A percentile compares a stretch with the other conserved stretches of the same genome.
These are phyloP conservation scores for Merops nubicus DNA, from an alignment of 2,113 vertebrate genomes.

Conservation along the genomic window DNA sequence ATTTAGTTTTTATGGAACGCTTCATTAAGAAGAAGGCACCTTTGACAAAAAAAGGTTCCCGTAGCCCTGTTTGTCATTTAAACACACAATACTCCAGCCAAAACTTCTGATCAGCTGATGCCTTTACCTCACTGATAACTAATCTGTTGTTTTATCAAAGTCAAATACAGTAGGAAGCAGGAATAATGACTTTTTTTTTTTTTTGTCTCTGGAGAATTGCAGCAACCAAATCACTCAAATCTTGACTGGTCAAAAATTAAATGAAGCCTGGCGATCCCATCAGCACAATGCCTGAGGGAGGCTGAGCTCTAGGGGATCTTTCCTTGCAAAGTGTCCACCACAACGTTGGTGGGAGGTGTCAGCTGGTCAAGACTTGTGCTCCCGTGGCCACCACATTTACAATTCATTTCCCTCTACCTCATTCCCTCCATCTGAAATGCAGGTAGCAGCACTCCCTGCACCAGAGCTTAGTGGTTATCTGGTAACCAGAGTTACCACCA, in stretches of 20 bases:
- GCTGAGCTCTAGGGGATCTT: background rate
- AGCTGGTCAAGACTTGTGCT: background rate
- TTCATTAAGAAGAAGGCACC: background rate
- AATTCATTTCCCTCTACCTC: too few species aligned
- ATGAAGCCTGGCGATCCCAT: background rate
- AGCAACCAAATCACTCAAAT: background rate
- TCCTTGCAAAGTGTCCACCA: background rate
- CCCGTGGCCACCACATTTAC: background rate
- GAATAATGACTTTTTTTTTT: background rate
- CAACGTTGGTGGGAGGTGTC: background rate
- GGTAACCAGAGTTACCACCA: too few species aligned
- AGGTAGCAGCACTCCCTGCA: too few species aligned
- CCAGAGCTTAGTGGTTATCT: too few species aligned
- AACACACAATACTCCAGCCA: background rate
- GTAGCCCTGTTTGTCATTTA: background rate
- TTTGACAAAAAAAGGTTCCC: background rate
- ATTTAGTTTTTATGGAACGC: background rate
- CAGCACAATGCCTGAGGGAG: rapidly evolving
- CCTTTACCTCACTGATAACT: background rate
- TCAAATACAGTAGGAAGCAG: background rate
- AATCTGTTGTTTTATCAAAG: background rate
- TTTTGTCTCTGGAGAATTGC: background rate
- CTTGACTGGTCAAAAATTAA: background rate
- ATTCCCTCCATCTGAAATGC: too few species aligned
- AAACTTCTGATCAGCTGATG: background rate